These are phyloP conservation scores for Drosophila sechellia DNA, from an alignment of 1,140 invertebrate species.

Conservation along the genomic window DNA sequence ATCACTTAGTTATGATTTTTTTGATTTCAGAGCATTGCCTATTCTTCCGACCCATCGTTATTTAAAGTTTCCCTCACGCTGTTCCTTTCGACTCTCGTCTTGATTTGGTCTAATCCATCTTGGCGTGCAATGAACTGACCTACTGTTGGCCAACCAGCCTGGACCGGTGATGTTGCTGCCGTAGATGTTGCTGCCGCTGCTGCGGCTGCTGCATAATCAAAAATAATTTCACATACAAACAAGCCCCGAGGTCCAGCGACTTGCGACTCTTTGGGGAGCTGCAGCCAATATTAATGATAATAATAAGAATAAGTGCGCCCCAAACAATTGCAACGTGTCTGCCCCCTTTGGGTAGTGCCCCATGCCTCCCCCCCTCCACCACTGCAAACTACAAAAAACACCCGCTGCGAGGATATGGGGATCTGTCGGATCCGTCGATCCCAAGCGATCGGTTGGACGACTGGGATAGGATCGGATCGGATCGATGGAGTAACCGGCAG, in stretches of 20 bases:
- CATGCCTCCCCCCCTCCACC: background rate
- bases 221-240: constrained; percentile 83
- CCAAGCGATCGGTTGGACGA: background rate
- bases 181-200: background rate
- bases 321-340: constrained; percentile 71
- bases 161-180: constrained; percentile 13
- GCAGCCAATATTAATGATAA: constrained; percentile 80
- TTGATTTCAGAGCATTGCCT: constrained; percentile 35
- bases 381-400: constrained; percentile 1
- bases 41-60: background rate
- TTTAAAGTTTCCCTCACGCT: background rate
- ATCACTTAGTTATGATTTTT: too few relatives aligned
- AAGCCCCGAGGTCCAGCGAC: constrained; percentile 67
- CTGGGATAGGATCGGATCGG: constrained; percentile 4
- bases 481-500: constrained; percentile 59
- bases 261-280: constrained; percentile 50
- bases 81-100: constrained; percentile 28
- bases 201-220: constrained; percentile 71
- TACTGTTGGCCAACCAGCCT: constrained; percentile 65
- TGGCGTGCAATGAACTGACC: constrained; percentile 71
- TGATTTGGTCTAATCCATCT: constrained; percentile 67
- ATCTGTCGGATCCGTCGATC: constrained; percentile 39
- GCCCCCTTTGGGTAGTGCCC: constrained; percentile 4
- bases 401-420: constrained; percentile 53
- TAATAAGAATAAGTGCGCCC: constrained; percentile 81